phyloP scores from a whole-genome alignment of 1,140 invertebrate genomes.

The Latrodectus geometricus region DNA sequence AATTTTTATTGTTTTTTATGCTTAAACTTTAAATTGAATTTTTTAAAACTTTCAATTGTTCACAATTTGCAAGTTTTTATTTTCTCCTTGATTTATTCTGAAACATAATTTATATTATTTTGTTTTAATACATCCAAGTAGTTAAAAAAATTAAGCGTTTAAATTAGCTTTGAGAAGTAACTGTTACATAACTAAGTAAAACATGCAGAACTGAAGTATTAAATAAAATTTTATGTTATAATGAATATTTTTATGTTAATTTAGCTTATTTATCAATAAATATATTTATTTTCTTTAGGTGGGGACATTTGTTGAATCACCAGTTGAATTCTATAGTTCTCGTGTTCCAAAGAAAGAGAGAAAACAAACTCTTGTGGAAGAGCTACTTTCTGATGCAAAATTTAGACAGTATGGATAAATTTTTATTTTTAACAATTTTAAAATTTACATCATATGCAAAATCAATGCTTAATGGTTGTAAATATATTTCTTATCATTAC shows the following conservation, averaged over 20 bases:
- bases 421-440: not conserved
- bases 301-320: constrained; percentile 72
- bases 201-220: constrained; percentile 63
- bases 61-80: no score
- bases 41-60: no score
- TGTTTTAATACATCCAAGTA: no score
- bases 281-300: constrained; percentile 69
- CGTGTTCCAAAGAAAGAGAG: constrained; percentile 86
- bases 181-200: no score
- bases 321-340: constrained; percentile 74
- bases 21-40: no score
- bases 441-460: not conserved
- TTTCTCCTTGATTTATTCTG: no score
- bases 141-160: no score
- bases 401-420: constrained; percentile 78
- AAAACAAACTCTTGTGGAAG: constrained; percentile 90
- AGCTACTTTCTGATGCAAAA: constrained; percentile 88
- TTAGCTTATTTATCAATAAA: not conserved
- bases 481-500: not conserved
- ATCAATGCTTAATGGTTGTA: not conserved
- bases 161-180: no score
- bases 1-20: no score
- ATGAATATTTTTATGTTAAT: not conserved
- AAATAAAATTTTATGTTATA: not conserved
- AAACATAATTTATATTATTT: no score